A percentile compares a stretch with the other conserved stretches of the same genome.
Conservation (phyloP, 1,140 invertebrate species). For the Hyles euphorbiae region DNA sequence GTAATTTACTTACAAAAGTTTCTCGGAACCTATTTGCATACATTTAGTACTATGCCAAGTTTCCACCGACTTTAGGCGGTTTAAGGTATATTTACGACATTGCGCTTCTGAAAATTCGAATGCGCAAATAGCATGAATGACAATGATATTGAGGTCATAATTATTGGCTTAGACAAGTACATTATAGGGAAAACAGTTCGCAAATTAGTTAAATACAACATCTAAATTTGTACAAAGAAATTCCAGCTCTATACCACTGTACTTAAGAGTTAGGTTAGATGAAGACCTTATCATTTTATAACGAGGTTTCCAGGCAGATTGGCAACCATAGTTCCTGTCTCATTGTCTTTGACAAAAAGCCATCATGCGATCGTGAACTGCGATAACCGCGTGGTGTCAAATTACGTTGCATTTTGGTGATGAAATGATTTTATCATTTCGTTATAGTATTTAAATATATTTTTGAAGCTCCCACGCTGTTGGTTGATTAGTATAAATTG, state of each 20-base stretch:
- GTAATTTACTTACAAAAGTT: no score
- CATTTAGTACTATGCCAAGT: no score
- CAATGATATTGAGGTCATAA: slow-evolving; percentile 10
- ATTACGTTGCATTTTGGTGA: slow-evolving; percentile 12
- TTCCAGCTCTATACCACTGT: no score
- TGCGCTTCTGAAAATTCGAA: background rate
- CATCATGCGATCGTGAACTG: slow-evolving; percentile 39
- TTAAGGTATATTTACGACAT: no score
- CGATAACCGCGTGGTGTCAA: slow-evolving; percentile 35
- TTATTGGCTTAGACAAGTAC: slow-evolving; percentile 11
- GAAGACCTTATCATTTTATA: no score
- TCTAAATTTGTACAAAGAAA: background rate
- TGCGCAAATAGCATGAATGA: background rate
- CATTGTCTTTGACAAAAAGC: slow-evolving; percentile 50
- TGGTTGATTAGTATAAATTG: no score
- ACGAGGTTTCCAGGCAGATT: slow-evolving; percentile 8
- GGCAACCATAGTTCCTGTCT: slow-evolving; percentile 56
- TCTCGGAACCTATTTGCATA: no score
- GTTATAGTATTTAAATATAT: no score
- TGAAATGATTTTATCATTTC: background rate
- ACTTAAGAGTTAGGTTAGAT: background rate
- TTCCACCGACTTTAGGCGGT: no score
- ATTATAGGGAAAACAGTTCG: slow-evolving; percentile 5
- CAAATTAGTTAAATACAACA: slow-evolving; percentile 21
- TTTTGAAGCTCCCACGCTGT: no score